A percentile compares a stretch with the other conserved stretches of the same genome.
Conservation (phyloP, 2,888 invertebrate species). For the Euplexia lucipara region DNA sequence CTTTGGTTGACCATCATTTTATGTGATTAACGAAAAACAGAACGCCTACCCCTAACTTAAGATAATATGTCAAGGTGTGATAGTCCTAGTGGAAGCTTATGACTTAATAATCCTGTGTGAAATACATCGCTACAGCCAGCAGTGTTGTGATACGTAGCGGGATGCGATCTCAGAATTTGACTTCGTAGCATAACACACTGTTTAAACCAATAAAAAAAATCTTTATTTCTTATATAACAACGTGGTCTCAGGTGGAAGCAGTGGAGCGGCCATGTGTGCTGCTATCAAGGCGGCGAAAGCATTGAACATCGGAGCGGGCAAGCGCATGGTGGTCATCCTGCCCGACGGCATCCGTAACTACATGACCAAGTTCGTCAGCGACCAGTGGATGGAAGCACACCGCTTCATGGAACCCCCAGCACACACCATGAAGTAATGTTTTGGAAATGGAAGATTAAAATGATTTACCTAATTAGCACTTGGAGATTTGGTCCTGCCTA, state of each 20-base stretch:
- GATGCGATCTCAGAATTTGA: too few relatives aligned
- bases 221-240: too few relatives aligned
- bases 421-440: slow-evolving; percentile 65
- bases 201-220: too few relatives aligned
- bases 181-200: too few relatives aligned
- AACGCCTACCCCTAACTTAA: too few relatives aligned
- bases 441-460: too few relatives aligned
- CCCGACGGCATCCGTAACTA: slow-evolving; percentile 98
- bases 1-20: background rate
- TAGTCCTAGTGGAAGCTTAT: too few relatives aligned
- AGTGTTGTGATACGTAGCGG: background rate
- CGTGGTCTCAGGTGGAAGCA: slow-evolving; percentile 93
- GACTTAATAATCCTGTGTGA: too few relatives aligned
- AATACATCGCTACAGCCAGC: too few relatives aligned
- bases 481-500: too few relatives aligned
- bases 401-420: slow-evolving; percentile 68
- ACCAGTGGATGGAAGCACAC: slow-evolving; percentile 95
- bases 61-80: too few relatives aligned
- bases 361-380: slow-evolving; percentile 97
- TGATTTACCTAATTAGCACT: slow-evolving; percentile 76
- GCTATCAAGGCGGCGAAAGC: slow-evolving; percentile 81
- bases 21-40: background rate
- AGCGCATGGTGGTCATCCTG: slow-evolving; percentile 94
- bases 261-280: slow-evolving; percentile 94
- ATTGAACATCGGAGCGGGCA: slow-evolving; percentile 93